Percentiles rank a stretch among this genome's conserved stretches.
phyloP scores from a whole-genome alignment of 2,113 vertebrate species.

The Caloenas nicobarica region DNA sequence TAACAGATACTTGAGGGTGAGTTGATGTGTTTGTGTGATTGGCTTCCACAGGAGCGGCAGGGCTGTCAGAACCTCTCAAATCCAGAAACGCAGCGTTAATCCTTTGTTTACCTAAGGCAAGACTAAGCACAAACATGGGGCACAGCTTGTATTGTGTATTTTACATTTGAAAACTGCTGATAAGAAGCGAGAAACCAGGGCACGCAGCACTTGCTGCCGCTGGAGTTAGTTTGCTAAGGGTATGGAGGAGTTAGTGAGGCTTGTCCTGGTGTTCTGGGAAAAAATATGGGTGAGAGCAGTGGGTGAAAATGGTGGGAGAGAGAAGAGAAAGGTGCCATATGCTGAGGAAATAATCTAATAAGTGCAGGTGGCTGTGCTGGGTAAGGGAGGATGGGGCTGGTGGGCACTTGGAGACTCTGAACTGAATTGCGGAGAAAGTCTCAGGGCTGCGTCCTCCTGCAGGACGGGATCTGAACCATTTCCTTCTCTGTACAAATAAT shows the following conservation, averaged over 20 bases:
- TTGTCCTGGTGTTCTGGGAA: neutral
- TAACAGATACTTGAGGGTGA: conserved; percentile 12
- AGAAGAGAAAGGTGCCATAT: neutral
- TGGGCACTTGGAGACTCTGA: neutral
- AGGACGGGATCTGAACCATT: neutral
- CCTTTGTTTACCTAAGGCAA: conserved; percentile 51
- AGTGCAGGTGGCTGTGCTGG: neutral
- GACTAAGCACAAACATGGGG: neutral
- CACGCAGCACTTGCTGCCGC: neutral
- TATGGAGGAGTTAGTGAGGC: accelerated
- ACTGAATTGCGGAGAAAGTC: neutral
- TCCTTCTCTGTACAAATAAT: neutral
- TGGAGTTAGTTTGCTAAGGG: accelerated
- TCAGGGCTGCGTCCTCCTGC: accelerated
- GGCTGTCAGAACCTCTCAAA: neutral
- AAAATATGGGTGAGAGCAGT: neutral
- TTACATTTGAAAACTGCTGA: neutral
- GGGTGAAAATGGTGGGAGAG: neutral
- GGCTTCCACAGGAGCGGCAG: neutral
- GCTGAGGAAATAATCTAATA: neutral
- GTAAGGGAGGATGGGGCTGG: neutral
- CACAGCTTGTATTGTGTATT: neutral
- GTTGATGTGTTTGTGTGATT: neutral
- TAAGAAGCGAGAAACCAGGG: neutral
- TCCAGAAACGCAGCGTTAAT: neutral